These are phyloP conservation scores for Craseonycteris thonglongyai DNA, from an alignment of 2,113 vertebrate species.

Conservation along the genomic window DNA sequence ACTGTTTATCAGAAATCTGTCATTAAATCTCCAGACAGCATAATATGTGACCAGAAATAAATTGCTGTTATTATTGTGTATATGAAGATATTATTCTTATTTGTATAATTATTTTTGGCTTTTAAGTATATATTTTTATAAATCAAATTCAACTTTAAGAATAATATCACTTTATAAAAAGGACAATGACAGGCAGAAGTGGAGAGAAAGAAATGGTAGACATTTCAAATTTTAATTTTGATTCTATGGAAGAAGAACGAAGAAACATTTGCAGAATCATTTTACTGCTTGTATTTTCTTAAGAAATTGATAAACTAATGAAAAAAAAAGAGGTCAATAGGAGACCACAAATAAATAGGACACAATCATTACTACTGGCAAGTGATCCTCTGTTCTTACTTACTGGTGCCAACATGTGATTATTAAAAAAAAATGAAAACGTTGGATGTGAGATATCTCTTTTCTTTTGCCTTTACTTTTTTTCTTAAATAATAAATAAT, in stretches of 20 bases:
- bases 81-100: conserved; percentile 2
- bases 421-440: conserved; percentile 12
- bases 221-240: background rate
- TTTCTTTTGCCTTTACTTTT: background rate
- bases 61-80: background rate
- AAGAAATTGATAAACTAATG: background rate
- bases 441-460: background rate
- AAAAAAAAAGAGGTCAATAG: background rate
- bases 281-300: background rate
- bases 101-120: conserved; percentile 16
- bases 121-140: background rate
- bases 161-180: background rate
- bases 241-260: background rate
- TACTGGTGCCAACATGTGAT: background rate
- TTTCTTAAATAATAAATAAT: background rate
- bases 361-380: background rate
- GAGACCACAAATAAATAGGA: background rate
- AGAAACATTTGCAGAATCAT: background rate
- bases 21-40: conserved; percentile 32
- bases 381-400: background rate
- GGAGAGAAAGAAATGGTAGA: background rate
- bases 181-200: background rate
- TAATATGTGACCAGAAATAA: conserved; percentile 17
- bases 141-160: conserved; percentile 25
- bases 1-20: conserved; percentile 37